Conservation (phyloP, 2,113 vertebrate species). For the rat (Rattus norvegicus) region GRCr8 NC_086034.1:83671001-83671500, state of each 20-base stretch:
- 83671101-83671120: background rate
- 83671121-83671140: too few species aligned
- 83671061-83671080: too few species aligned
- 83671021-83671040: background rate
- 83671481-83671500: background rate
- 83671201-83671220: background rate
- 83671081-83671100: background rate
- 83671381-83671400: background rate
- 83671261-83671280: background rate
- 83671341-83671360: too few species aligned
- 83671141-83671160: background rate
- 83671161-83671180: too few species aligned
- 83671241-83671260: background rate
- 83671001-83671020: too few species aligned
- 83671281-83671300: background rate
- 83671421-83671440: background rate
- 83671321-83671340: background rate
- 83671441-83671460: background rate
- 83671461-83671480: too few species aligned
- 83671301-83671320: background rate
- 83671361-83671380: background rate
- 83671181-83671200: background rate
- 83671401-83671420: rapidly evolving
- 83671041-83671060: background rate
- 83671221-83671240: background rate